Evolutionary conservation across 2,797 vertebrate genomes (phyloP).

Genomic region (Coreius guichenoti): DNA sequence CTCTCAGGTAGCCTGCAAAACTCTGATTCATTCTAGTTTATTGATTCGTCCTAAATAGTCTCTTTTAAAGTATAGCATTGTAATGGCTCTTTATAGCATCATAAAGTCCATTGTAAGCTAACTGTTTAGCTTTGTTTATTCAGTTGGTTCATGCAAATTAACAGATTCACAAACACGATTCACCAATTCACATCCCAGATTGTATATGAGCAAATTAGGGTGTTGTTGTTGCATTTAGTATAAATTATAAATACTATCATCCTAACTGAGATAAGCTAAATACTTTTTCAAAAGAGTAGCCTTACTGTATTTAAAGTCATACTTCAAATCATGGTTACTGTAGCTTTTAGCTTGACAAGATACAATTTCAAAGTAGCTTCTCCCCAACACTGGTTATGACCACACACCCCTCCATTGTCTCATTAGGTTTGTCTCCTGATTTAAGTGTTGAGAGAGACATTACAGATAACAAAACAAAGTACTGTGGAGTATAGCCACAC

Average conservation of each 20-base stretch:
- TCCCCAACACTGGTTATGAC: background rate
- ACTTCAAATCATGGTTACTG: background rate
- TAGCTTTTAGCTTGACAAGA: background rate
- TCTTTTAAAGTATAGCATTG: no score
- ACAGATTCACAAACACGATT: background rate
- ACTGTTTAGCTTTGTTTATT: background rate
- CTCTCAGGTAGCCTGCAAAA: background rate
- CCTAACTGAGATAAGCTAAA: background rate
- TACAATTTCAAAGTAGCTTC: background rate
- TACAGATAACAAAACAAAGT: conserved; percentile 22
- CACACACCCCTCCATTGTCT: background rate
- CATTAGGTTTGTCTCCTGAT: conserved; percentile 8
- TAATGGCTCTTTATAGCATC: background rate
- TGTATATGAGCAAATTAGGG: background rate
- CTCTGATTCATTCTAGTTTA: background rate
- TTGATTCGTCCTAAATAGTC: background rate
- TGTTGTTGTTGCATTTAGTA: background rate
- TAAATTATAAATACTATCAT: background rate
- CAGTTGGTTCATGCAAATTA: background rate
- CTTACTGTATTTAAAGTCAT: background rate
- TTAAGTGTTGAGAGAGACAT: conserved; percentile 4
- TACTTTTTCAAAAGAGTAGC: background rate
- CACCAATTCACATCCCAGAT: background rate
- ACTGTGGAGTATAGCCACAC: background rate
- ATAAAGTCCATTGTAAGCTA: background rate